phyloP scores from a whole-genome alignment of 2,888 invertebrate species.

The Drosophila quasianomalipes region DNA sequence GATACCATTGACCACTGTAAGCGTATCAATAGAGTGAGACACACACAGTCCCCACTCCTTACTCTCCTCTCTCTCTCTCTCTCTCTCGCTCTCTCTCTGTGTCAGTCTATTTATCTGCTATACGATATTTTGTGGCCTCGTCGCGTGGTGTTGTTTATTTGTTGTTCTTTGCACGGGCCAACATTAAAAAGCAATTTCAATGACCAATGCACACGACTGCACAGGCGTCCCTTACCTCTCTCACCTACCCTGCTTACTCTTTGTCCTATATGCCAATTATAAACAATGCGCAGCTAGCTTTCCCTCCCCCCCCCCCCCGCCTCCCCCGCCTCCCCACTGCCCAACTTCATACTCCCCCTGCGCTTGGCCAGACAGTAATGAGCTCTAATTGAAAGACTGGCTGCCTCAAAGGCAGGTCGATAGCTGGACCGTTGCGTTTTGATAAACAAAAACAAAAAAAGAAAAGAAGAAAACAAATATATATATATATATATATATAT shows the following conservation, averaged over 20 bases:
- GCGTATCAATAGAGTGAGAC: background rate
- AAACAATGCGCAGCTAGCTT: conserved; percentile 59
- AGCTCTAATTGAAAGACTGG: conserved; percentile 69
- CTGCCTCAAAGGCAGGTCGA: conserved; percentile 46
- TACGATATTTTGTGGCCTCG: conserved; percentile 5
- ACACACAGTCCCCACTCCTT: no score
- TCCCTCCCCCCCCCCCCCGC: background rate
- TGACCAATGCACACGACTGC: conserved; percentile 74
- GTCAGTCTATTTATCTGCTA: background rate
- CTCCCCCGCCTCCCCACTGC: background rate
- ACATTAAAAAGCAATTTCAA: conserved; percentile 74
- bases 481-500: background rate
- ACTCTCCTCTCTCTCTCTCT: background rate
- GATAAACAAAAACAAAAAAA: conserved; percentile 50
- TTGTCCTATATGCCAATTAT: conserved; percentile 56
- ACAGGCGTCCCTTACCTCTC: conserved; percentile 41
- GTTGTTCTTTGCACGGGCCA: conserved; percentile 44
- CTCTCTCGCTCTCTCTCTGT: background rate
- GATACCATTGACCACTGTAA: background rate
- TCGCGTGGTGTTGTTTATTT: conserved; percentile 51
- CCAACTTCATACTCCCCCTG: background rate
- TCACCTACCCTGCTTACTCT: background rate
- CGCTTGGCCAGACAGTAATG: conserved; percentile 55
- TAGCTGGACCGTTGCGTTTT: conserved; percentile 53
- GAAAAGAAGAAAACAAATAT: background rate